Evolutionary conservation across 1,140 invertebrate species (phyloP), one percentile per base, ranked within the genome.

Genomic region (Holcopasites calliopsidis): DNA sequence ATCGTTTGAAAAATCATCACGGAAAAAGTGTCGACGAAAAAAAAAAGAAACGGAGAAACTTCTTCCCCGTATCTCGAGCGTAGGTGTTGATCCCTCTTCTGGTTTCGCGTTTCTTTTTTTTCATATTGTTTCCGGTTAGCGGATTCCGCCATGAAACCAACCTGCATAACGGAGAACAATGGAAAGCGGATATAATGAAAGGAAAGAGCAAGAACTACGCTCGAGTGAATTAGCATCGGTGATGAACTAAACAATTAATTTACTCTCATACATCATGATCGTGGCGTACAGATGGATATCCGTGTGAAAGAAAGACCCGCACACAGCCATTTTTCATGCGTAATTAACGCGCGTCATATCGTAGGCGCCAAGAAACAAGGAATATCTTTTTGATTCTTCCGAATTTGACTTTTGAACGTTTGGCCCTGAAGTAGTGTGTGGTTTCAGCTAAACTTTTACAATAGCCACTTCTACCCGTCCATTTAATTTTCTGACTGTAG

Each of bases 91-190:
- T 49, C 11, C 44, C n/a, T n/a, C n/a, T 55, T 44, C 28, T 13
- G 18, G 66, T 57, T 16, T 40, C 42, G 38, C 42, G 38, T 58
- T 79, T 31, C n/a, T n/a, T n/a, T n/a, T n/a, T 75, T 54, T 75
- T 57, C 49, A 65, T 16, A 11, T 26, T 44, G 60, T 42, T 82
- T 82, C 79, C 79, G 79, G 79, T 50, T 69, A 68, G 72, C 71
- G 65, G 40, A 31, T 31, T 40, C 31, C 55, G 38, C 50, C 70
- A 52, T 31, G 49, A 42, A 80, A 68, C 10, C 72, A 74, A 47
- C 65, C 31, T 50, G 73, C 80, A 79, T 76, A 65, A 82, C 78
- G 80, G 50, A 40, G 78, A 82, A 82, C 80, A 82, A 82, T 80
- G 26, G 66, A 65, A 77, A 82, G 73, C 72, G 74, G 44, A 31